Conservation (phyloP, 2,113 vertebrate genomes). For the Smithornis capensis region DNA sequence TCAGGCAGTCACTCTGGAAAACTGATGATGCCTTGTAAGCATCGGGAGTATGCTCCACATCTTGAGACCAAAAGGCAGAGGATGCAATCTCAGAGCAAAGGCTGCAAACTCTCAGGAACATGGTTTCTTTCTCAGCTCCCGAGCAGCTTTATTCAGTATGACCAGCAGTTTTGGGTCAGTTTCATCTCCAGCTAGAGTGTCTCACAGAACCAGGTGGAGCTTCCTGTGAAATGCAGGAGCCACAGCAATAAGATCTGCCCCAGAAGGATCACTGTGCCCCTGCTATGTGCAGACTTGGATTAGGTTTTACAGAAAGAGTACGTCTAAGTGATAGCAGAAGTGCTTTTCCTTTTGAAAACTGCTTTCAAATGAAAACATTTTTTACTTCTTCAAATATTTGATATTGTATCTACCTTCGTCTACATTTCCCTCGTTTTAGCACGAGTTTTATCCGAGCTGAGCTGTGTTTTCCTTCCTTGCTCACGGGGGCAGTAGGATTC, state of each 20-base stretch:
- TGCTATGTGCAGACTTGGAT: rapidly evolving
- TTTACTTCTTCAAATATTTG: neutral
- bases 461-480: neutral
- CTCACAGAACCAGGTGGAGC: neutral
- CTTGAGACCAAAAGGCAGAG: neutral
- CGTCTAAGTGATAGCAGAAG: rapidly evolving
- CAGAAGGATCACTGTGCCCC: rapidly evolving
- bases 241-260: neutral
- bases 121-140: rapidly evolving
- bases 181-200: neutral
- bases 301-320: neutral
- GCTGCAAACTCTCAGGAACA: neutral
- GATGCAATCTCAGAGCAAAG: neutral
- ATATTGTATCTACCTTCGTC: neutral
- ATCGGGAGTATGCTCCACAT: neutral
- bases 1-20: neutral
- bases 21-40: neutral
- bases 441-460: rapidly evolving
- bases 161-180: neutral
- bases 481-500: neutral
- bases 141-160: neutral
- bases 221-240: neutral
- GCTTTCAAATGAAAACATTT: neutral
- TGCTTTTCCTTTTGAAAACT: neutral
- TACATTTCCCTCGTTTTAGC: rapidly evolving